phyloP scores from a whole-genome alignment of 2,888 invertebrate species.

The Microctonus hyperodae region DNA sequence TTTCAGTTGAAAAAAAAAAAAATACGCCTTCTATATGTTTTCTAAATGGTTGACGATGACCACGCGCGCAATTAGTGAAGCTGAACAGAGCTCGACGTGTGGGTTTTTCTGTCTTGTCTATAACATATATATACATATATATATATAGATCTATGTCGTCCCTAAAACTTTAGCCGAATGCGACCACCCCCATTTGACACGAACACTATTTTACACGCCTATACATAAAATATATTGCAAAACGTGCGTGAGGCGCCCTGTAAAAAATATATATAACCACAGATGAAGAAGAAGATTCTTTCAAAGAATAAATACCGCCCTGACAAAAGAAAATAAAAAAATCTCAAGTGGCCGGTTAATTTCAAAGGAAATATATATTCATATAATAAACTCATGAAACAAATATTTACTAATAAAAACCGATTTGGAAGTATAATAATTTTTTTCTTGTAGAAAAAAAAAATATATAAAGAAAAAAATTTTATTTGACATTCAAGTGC shows the following conservation, averaged over 20 bases:
- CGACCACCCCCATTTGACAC: constrained; percentile 22
- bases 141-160: background rate
- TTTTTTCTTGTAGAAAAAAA: background rate
- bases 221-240: constrained; percentile 2
- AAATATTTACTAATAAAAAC: constrained; percentile 2
- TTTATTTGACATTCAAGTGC: background rate
- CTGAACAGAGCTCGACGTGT: constrained; percentile 2
- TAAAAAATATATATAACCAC: background rate
- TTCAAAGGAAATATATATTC: constrained; percentile 7
- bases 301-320: constrained; percentile 3
- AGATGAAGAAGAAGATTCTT: background rate
- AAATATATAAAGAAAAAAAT: background rate
- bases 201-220: background rate
- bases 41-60: constrained; percentile 45
- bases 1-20: background rate
- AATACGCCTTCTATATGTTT: background rate
- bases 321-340: background rate
- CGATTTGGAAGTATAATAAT: background rate
- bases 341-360: constrained; percentile 12
- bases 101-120: background rate
- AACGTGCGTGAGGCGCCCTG: constrained; percentile 1
- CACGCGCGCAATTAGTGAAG: constrained; percentile 40
- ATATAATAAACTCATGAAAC: constrained; percentile 5
- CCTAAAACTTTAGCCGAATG: constrained; percentile 5
- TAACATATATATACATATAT: too few species aligned